phyloP scores from a whole-genome alignment of 2,113 vertebrate species.

The Ameiurus melas region DNA sequence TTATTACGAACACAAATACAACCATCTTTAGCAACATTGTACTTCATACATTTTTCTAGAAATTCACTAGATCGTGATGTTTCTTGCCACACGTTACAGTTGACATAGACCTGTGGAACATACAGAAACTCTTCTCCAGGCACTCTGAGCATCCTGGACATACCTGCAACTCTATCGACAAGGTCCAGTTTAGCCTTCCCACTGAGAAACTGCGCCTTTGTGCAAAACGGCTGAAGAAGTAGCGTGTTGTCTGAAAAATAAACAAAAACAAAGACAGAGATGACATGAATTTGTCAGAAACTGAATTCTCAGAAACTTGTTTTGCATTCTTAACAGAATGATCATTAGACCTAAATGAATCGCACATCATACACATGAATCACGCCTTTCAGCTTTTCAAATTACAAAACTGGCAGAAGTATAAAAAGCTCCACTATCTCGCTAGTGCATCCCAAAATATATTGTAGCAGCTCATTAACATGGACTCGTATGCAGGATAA shows the following conservation, averaged over 20 bases:
- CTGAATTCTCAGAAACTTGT: neutral
- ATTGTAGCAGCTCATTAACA: no score
- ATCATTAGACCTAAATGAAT: neutral
- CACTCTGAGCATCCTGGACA: constrained; percentile 15
- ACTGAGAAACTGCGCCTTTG: constrained; percentile 90
- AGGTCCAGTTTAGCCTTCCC: constrained; percentile 93
- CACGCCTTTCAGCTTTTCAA: neutral
- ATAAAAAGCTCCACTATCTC: neutral
- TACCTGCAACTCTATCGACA: constrained; percentile 91
- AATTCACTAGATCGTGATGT: no score
- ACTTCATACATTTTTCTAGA: no score
- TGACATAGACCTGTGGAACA: neutral
- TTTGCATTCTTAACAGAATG: neutral
- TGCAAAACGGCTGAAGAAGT: constrained; percentile 91
- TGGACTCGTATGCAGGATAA: no score
- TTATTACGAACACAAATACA: neutral
- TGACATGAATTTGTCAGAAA: no score
- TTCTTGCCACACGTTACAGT: neutral
- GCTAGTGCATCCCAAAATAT: neutral
- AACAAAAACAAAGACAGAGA: neutral
- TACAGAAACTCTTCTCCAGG: neutral
- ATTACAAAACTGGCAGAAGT: neutral
- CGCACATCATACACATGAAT: neutral
- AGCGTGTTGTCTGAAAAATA: constrained; percentile 80
- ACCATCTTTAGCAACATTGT: no score